phyloP scores from a whole-genome alignment of 1,140 invertebrate genomes.

The Drosophila nigrodunni region DNA sequence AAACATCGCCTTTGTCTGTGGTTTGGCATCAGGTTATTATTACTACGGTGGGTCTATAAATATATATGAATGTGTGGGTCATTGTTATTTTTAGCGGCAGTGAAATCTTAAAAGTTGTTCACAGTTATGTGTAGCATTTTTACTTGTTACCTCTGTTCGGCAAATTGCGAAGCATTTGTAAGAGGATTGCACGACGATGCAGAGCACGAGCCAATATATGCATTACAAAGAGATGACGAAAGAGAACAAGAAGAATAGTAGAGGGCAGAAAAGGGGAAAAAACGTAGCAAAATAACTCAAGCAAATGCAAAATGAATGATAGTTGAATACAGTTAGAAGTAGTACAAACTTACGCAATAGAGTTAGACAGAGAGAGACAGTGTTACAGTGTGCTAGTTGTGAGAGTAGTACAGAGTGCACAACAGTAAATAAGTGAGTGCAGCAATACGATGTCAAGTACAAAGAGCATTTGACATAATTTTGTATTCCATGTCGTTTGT shows the following conservation, averaged over 20 bases:
- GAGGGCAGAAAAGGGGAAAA: background rate
- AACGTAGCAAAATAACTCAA: slow-evolving; percentile 34
- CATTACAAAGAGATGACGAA: background rate
- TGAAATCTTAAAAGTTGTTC: background rate
- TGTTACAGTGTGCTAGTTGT: background rate
- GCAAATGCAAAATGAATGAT: slow-evolving; percentile 47
- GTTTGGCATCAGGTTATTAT: slow-evolving; percentile 28
- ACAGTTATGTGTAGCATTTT: background rate
- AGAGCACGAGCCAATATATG: background rate
- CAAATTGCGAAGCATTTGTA: slow-evolving; percentile 32
- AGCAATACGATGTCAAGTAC: slow-evolving; percentile 34
- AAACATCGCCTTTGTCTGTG: slow-evolving; percentile 41
- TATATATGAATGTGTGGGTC: background rate
- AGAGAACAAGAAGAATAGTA: background rate
- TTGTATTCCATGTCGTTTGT: slow-evolving; percentile 27
- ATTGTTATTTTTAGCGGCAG: background rate
- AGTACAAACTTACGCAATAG: slow-evolving; percentile 21
- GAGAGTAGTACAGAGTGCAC: background rate
- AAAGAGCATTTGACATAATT: slow-evolving; percentile 66
- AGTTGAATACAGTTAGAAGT: slow-evolving; percentile 31
- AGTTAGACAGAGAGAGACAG: background rate
- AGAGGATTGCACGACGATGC: slow-evolving; percentile 38
- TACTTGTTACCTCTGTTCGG: background rate
- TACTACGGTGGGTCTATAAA: background rate
- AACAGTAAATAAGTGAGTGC: slow-evolving; percentile 50